Evolutionary conservation across 2,113 vertebrate genomes (phyloP), one percentile per base, ranked within the genome.

Genomic region (Syngnathus scovelli): DNA sequence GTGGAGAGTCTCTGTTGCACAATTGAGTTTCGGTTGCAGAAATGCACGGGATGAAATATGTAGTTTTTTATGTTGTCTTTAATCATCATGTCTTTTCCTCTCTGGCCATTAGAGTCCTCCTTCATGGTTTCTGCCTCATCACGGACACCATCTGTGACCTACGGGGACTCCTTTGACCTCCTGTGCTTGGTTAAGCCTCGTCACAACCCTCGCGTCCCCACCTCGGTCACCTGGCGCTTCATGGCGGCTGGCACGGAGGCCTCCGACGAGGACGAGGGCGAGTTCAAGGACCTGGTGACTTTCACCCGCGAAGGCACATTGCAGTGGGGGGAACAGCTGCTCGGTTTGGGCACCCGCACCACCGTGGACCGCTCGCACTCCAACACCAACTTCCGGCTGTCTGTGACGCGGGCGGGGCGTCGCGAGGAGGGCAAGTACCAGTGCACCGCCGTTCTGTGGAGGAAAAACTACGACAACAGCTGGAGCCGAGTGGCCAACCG

Each of bases 131-230:
- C 95, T 0, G 96, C 96, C n/a, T 95, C 96, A 58, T 96, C 96
- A 0, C 93, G 96, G 54, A 99, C 95, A 0, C 96, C 96, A 0
- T 95, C 94, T 0, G 94, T 99, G 18, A 94, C 93, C 67, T 98
- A 94, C 71, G 94, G 94, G 0, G 95, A 98, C 49, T 95, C 95
- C 7, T 98, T 99, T 0, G 96, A 98, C 85, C 91, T 99, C 1
- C 93, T 98, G 79, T 99, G 96, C 78, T 92, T 99, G 86, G 94
- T 99, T 77, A 98, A 98, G 74, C 95, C 95, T 0, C 93, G 94
- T 12, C 96, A 95, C 73, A 95, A 94, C 0, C 88, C 94, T 0
- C 92, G 92, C 13, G 94, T 98, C 2, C 95, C 95, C 0, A 91
- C 95, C 41, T 93, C 95, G 0, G 95, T 98, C 81, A 98, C 94